A percentile compares a stretch with the other conserved stretches of the same genome.
phyloP scores from a whole-genome alignment of 2,797 vertebrate species.

The Pangasius krempfi region DNA sequence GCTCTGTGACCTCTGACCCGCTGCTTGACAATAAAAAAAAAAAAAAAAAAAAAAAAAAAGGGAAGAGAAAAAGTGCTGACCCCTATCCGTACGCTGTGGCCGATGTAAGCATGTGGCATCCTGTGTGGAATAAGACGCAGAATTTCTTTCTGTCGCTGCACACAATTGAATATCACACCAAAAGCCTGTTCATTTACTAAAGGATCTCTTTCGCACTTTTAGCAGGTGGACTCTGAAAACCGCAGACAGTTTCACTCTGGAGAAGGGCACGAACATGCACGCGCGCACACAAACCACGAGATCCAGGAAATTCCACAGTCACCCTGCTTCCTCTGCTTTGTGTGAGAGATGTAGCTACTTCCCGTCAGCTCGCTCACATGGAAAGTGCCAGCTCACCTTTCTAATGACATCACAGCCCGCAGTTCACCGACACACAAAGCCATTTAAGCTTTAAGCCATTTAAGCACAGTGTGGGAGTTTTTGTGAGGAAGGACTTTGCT shows the following conservation, averaged over 20 bases:
- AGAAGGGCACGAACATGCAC: background rate
- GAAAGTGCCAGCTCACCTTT: constrained; percentile 27
- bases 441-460: background rate
- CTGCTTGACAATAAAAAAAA: constrained; percentile 60
- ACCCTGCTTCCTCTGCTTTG: constrained; percentile 27
- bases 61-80: constrained; percentile 63
- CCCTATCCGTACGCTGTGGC: constrained; percentile 51
- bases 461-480: background rate
- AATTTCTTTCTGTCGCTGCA: background rate
- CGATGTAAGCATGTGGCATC: constrained; percentile 58
- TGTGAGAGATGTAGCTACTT: constrained; percentile 1
- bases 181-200: background rate
- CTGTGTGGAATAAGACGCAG: constrained; percentile 48
- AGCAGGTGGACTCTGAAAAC: background rate
- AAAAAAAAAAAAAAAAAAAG: constrained; percentile 58
- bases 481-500: background rate
- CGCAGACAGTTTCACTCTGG: background rate
- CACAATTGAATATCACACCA: background rate
- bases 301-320: constrained; percentile 49
- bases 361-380: constrained; percentile 21
- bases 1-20: constrained; percentile 69
- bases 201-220: background rate
- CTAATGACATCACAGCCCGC: constrained; percentile 20
- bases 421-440: background rate
- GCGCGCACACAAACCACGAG: background rate